A percentile compares a stretch with the other conserved stretches of the same genome.
Evolutionary conservation across 2,797 vertebrate species (phyloP).

Genomic region (Melopsittacus undulatus): DNA sequence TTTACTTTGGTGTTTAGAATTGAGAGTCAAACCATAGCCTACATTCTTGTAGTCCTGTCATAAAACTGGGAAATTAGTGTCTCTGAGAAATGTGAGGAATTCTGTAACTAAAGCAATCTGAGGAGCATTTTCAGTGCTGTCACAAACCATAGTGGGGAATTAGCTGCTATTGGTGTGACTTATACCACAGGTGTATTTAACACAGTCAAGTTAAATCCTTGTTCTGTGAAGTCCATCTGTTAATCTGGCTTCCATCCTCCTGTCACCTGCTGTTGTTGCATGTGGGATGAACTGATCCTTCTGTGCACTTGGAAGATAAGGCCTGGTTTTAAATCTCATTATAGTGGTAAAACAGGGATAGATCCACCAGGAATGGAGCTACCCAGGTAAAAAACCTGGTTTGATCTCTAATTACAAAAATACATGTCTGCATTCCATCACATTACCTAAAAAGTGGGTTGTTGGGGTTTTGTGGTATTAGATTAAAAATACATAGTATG

Average conservation of each 20-base stretch:
- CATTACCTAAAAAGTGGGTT: neutral
- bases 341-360: neutral
- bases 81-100: neutral
- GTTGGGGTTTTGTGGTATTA: neutral
- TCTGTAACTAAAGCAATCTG: neutral
- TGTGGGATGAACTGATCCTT: conserved; percentile 34
- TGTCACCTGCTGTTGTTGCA: conserved; percentile 40
- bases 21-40: neutral
- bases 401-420: neutral
- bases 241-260: conserved; percentile 42
- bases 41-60: neutral
- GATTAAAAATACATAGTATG: neutral
- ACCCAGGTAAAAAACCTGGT: neutral
- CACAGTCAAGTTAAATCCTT: conserved; percentile 42
- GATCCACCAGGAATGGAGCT: neutral
- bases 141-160: neutral
- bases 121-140: neutral
- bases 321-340: neutral
- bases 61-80: neutral
- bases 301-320: conserved; percentile 24
- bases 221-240: conserved; percentile 19
- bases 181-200: conserved; percentile 30
- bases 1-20: neutral
- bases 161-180: conserved; percentile 15
- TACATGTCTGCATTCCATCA: neutral